These are phyloP conservation scores for Mustela lutreola DNA, from an alignment of 2,113 vertebrate species.

Conservation along the genomic window DNA sequence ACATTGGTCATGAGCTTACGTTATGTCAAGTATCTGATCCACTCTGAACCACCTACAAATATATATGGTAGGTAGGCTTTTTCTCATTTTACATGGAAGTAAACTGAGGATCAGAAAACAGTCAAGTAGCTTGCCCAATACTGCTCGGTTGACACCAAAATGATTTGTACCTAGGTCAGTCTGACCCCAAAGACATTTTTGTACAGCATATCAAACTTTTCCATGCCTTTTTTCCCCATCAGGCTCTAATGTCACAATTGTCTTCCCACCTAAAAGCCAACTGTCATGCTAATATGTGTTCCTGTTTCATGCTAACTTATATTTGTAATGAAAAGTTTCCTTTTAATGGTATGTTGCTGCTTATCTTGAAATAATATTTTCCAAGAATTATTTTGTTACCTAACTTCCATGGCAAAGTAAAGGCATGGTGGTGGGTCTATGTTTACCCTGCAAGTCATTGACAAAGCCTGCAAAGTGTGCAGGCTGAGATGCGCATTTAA, in stretches of 20 bases:
- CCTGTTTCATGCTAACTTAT: not conserved
- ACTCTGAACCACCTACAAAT: not conserved
- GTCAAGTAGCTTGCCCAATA: too few relatives aligned
- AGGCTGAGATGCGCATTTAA: not conserved
- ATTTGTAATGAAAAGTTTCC: not conserved
- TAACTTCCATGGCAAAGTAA: not conserved
- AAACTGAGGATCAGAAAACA: not conserved
- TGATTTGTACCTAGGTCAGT: not conserved
- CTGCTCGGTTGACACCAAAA: not conserved
- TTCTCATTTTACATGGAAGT: not conserved
- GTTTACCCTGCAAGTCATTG: not conserved
- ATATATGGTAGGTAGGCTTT: not conserved
- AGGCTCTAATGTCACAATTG: not conserved
- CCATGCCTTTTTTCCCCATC: not conserved
- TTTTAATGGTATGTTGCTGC: not conserved
- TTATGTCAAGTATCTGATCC: not conserved
- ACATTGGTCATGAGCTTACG: not conserved
- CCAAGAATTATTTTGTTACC: not conserved
- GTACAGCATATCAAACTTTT: not conserved
- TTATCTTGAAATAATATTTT: slow-evolving; percentile 2
- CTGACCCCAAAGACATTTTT: not conserved
- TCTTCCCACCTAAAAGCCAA: not conserved
- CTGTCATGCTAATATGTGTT: not conserved
- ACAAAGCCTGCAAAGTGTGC: not conserved
- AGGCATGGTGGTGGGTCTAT: not conserved